Evolutionary conservation across 2,888 invertebrate genomes (phyloP).

Genomic region (Creontiades dilutus): DNA sequence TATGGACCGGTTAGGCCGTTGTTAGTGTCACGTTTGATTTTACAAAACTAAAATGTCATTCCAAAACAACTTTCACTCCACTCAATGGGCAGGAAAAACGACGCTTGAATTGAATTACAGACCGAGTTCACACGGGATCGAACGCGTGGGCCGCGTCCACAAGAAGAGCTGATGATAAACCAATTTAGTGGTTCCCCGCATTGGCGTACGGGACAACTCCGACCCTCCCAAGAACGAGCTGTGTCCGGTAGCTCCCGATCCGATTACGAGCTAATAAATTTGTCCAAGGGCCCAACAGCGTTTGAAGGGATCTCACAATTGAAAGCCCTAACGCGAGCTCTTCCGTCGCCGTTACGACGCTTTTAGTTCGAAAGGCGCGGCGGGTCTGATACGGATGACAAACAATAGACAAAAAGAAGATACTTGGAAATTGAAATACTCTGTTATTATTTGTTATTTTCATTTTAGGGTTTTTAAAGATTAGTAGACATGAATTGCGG

Average conservation of each 20-base stretch:
- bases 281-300: conserved; percentile 7
- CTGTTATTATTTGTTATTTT: no score
- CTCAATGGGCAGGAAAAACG: background rate
- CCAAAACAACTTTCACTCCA: background rate
- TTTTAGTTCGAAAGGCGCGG: no score
- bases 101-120: background rate
- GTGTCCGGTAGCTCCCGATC: conserved; percentile 49
- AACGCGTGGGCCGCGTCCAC: conserved; percentile 1
- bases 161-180: conserved; percentile 31
- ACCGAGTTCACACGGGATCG: conserved; percentile 15
- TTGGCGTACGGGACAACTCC: background rate
- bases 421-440: no score
- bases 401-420: no score
- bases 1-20: no score
- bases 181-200: conserved; percentile 32
- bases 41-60: background rate
- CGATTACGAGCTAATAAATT: conserved; percentile 44
- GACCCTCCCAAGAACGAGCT: conserved; percentile 18
- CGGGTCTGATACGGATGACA: no score
- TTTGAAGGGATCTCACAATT: conserved; percentile 24
- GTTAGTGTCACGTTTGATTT: no score
- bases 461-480: no score
- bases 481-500: no score
- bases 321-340: background rate
- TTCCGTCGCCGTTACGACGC: background rate